Percentiles rank a stretch among this genome's conserved stretches.
Conservation (phyloP, 2,113 vertebrate genomes). For the Pogona vitticeps region DNA sequence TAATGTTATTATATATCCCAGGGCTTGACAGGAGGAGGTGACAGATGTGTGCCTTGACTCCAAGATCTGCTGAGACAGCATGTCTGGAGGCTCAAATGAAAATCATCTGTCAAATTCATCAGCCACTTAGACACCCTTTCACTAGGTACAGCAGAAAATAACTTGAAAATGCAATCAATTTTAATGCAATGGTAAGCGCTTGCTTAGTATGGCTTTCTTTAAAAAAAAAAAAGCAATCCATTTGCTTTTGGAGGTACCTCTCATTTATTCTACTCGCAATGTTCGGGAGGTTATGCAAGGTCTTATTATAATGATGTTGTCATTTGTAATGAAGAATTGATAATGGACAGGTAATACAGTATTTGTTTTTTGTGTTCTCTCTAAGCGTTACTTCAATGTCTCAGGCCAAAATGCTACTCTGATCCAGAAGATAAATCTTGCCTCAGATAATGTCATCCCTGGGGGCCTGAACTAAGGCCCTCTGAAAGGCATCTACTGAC, state of each 20-base stretch:
- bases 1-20: slow-evolving; percentile 52
- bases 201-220: neutral
- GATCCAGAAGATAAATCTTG: neutral
- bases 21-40: slow-evolving; percentile 57
- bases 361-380: neutral
- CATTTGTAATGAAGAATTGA: slow-evolving; percentile 42
- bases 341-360: slow-evolving; percentile 31
- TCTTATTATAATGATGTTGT: slow-evolving; percentile 39
- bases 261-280: slow-evolving; percentile 53
- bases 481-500: neutral
- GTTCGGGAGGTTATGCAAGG: slow-evolving; percentile 51
- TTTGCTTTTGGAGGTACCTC: neutral
- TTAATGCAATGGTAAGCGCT: slow-evolving; percentile 11
- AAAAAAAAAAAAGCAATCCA: neutral
- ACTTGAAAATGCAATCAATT: slow-evolving; percentile 2
- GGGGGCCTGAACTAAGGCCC: neutral
- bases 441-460: neutral
- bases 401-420: slow-evolving; percentile 2
- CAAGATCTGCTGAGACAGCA: slow-evolving; percentile 49
- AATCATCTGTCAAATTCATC: slow-evolving; percentile 64
- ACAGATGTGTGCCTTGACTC: slow-evolving; percentile 57
- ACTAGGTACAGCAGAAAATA: slow-evolving; percentile 56
- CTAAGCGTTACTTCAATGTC: neutral
- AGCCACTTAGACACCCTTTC: slow-evolving; percentile 51
- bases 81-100: slow-evolving; percentile 63